phyloP scores from a whole-genome alignment of 2,888 invertebrate species.

The Dichetophora obliterata region DNA sequence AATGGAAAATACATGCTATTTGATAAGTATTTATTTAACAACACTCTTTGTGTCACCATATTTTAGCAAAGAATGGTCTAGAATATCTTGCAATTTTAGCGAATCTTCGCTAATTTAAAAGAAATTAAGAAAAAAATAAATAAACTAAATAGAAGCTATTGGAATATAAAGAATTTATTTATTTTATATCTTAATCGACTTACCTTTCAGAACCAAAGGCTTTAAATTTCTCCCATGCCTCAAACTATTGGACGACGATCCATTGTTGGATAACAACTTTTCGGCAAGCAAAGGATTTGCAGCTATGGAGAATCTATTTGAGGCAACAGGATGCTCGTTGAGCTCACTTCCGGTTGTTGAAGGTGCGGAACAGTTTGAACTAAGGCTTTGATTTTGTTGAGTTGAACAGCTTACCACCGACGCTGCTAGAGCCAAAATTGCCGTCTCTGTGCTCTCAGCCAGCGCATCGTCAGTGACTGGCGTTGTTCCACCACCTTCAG shows the following conservation, averaged over 20 bases:
- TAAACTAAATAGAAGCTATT: too few species aligned
- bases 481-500: conserved; percentile 43
- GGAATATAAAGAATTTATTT: too few species aligned
- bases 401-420: conserved; percentile 48
- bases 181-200: conserved; percentile 35
- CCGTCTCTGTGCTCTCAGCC: conserved; percentile 59
- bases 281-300: conserved; percentile 90
- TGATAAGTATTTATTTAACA: too few species aligned
- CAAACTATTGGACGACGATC: conserved; percentile 48
- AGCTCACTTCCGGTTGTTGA: conserved; percentile 22
- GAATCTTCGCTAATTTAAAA: too few species aligned
- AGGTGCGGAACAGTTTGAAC: conserved; percentile 48
- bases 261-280: conserved; percentile 77
- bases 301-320: conserved; percentile 81
- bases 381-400: conserved; percentile 52
- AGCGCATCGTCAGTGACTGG: conserved; percentile 58
- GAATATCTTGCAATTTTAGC: too few species aligned
- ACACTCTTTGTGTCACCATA: too few species aligned
- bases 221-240: conserved; percentile 37
- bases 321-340: conserved; percentile 44
- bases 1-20: too few species aligned
- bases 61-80: too few species aligned
- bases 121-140: too few species aligned
- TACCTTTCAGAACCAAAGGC: conserved; percentile 50
- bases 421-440: conserved; percentile 53